Percentiles rank a stretch among this genome's conserved stretches.
Conservation (phyloP, 2,113 vertebrate species). For the Nanorana parkeri region DNA sequence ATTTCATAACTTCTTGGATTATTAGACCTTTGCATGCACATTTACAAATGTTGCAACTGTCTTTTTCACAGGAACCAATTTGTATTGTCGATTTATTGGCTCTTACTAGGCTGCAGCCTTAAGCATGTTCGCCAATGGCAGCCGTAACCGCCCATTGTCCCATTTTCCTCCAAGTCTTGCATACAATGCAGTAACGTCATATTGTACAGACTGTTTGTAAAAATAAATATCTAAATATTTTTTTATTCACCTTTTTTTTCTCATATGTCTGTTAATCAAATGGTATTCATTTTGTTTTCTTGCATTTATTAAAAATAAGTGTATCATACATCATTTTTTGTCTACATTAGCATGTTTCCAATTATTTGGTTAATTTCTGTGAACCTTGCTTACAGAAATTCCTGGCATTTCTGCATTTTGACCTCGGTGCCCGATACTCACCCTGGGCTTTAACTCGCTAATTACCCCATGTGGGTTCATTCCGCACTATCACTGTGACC, state of each 20-base stretch:
- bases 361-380: slow-evolving; percentile 84
- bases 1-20: too few relatives aligned
- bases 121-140: slow-evolving; percentile 62
- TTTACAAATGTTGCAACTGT: background rate
- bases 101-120: slow-evolving; percentile 72
- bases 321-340: slow-evolving; percentile 28
- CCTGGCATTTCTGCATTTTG: slow-evolving; percentile 83
- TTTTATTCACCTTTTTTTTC: slow-evolving; percentile 72
- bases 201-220: slow-evolving; percentile 83
- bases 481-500: slow-evolving; percentile 89
- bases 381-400: slow-evolving; percentile 85
- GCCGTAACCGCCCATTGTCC: background rate
- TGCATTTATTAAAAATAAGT: slow-evolving; percentile 13
- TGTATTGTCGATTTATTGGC: slow-evolving; percentile 18
- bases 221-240: slow-evolving; percentile 59
- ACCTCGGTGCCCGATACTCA: slow-evolving; percentile 80
- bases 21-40: background rate
- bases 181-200: slow-evolving; percentile 82
- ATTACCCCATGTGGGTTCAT: slow-evolving; percentile 78
- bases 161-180: slow-evolving; percentile 82
- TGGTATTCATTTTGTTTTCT: slow-evolving; percentile 61
- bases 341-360: slow-evolving; percentile 42
- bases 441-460: slow-evolving; percentile 78
- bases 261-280: slow-evolving; percentile 79
- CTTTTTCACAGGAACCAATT: background rate